A percentile compares a stretch with the other conserved stretches of the same genome.
Conservation (phyloP, 2,888 invertebrate genomes). For the Meiosimyza platycephala region DNA sequence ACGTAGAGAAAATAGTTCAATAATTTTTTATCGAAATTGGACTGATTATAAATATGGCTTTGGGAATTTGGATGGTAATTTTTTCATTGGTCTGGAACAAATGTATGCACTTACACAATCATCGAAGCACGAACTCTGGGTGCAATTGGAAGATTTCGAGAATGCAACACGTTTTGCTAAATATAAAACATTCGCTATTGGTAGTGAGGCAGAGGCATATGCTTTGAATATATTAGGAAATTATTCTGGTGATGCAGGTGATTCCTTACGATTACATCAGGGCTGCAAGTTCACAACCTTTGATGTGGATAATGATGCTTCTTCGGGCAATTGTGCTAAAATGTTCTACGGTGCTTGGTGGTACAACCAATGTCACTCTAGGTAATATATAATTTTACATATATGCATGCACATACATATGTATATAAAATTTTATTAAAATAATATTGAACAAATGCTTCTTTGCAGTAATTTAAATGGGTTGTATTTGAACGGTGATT, state of each 20-base stretch:
- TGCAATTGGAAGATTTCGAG: slow-evolving; percentile 31
- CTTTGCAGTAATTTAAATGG: background rate
- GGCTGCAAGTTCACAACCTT: too few relatives aligned
- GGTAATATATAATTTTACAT: too few relatives aligned
- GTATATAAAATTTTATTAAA: too few relatives aligned
- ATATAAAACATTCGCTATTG: slow-evolving; percentile 25
- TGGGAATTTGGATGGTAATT: background rate
- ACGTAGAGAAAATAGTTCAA: slow-evolving; percentile 24
- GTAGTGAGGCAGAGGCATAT: slow-evolving; percentile 25
- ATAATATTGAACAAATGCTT: too few relatives aligned
- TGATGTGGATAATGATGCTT: too few relatives aligned
- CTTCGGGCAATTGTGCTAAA: too few relatives aligned
- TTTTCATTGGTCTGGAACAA: slow-evolving; percentile 26
- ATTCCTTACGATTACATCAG: background rate
- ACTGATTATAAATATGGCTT: slow-evolving; percentile 16
- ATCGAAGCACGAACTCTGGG: slow-evolving; percentile 21
- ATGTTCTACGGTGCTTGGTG: too few relatives aligned
- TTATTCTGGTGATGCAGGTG: background rate
- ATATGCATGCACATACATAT: background rate
- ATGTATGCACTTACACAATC: slow-evolving; percentile 13
- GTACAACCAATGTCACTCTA: too few relatives aligned
- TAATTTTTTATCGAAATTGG: slow-evolving; percentile 20
- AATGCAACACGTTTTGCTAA: slow-evolving; percentile 30
- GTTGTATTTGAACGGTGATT: background rate
- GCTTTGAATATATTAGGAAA: slow-evolving; percentile 18